Base-by-base conservation (phyloP, 2,888 invertebrate species). In the Meiosimyza platycephala region DNA sequence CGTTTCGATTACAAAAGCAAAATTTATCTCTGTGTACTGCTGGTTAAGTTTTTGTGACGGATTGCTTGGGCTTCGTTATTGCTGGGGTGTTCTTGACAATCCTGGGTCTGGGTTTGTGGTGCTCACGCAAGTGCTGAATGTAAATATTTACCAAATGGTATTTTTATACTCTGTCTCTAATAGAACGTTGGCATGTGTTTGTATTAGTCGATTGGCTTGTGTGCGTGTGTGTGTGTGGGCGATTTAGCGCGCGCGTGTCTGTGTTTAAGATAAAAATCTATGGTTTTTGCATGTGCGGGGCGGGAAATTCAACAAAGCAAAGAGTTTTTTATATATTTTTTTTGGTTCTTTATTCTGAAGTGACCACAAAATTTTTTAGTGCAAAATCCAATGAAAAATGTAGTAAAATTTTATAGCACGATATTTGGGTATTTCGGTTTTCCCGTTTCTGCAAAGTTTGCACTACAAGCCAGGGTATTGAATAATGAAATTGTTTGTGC, bases 131-230 rank as follows among this genome's bases (percentile, higher is more conserved):
- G 28, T 55, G 62, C 63, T 68, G 50, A 69, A 69, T 57, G 68
- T 63, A 72, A 68, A 68, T 68, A 64, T 64, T 68, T 63, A 52
- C 55, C 50, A 59, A 33, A 33, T 50, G 48, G 28, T 33, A n/a
- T 57, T 40, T n/a, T 33, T 18, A 22, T 15, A 22, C 28, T 2
- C n/a, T 5, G 12, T 15, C n/a, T 15, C 9, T 40, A 15, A 9
- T 62, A 33, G 13, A 13, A 33, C n/a, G n/a, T 62, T n/a, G 7
- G 13, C 16, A 16, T 16, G 28, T 18, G 11, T 18, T 28, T 9
- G 16, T n/a, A 15, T 22, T 28, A 59, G n/a, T 15, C 28, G 11
- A 15, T 33, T 60, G 13, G 11, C 33, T 28, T 55, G 18, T 40
- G 16, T 67, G 57, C 18, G 22, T 60, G 33, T 59, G 68, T 59